Percentiles rank a stretch among this genome's conserved stretches.
Evolutionary conservation across 2,797 vertebrate species (phyloP).

Genomic region (Echeneis naucrates): DNA sequence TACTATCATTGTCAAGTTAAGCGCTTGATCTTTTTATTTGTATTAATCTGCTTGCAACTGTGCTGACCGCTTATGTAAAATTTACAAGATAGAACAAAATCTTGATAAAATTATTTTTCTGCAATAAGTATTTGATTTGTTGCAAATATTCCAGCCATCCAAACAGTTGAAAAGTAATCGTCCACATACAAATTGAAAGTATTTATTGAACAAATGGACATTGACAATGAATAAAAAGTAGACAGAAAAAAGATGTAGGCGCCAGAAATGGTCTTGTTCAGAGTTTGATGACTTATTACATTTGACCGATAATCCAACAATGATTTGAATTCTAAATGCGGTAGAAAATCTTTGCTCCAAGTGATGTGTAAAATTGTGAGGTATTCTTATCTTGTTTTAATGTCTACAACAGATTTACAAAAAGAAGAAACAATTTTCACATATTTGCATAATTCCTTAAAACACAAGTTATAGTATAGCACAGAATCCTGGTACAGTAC

Average conservation of each 20-base stretch:
- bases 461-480: conserved; percentile 82
- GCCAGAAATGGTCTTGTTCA: conserved; percentile 62
- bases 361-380: conserved; percentile 81
- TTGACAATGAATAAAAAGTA: conserved; percentile 78
- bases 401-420: conserved; percentile 81
- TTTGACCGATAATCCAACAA: conserved; percentile 67
- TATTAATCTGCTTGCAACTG: not conserved
- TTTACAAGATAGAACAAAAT: not conserved
- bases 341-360: conserved; percentile 68
- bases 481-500: conserved; percentile 86
- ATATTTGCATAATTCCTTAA: conserved; percentile 81
- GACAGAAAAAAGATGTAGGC: conserved; percentile 71
- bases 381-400: conserved; percentile 84
- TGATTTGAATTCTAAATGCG: conserved; percentile 57
- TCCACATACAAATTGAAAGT: conserved; percentile 88
- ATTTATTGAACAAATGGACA: conserved; percentile 91
- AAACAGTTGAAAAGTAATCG: conserved; percentile 68
- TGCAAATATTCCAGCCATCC: conserved; percentile 11
- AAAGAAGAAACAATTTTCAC: conserved; percentile 80
- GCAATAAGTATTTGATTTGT: not conserved
- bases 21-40: not conserved
- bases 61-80: not conserved
- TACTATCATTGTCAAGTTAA: not conserved
- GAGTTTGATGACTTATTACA: conserved; percentile 63
- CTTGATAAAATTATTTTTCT: not conserved